Conservation (phyloP, 2,888 invertebrate species). For the Patella ulyssiponensis region DNA sequence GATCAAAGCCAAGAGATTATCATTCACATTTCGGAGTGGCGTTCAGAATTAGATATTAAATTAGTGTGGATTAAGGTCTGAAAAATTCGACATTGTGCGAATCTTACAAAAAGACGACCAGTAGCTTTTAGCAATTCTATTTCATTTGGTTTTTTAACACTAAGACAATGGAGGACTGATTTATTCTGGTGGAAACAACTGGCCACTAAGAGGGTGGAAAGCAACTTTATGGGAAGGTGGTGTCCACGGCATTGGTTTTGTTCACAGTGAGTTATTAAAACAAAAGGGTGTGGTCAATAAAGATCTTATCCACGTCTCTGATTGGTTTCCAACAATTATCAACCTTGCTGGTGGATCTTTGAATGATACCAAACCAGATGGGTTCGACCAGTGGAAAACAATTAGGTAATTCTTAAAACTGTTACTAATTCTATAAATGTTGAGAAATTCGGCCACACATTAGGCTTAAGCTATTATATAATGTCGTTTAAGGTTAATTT, state of each 20-base stretch:
- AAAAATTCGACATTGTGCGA: too few relatives aligned
- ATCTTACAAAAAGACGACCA: too few relatives aligned
- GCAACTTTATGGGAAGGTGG: conserved; percentile 70
- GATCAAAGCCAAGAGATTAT: too few relatives aligned
- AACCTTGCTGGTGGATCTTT: conserved; percentile 57
- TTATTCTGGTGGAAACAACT: conserved; percentile 67
- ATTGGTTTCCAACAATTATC: conserved; percentile 69
- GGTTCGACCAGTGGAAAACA: conserved; percentile 45
- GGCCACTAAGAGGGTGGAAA: conserved; percentile 69
- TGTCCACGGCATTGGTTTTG: conserved; percentile 67
- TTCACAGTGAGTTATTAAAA: conserved; percentile 52
- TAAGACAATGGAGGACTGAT: conserved; percentile 74
- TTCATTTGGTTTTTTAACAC: conserved; percentile 15
- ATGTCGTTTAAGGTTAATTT: too few relatives aligned
- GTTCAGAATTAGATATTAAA: too few relatives aligned
- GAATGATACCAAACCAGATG: conserved; percentile 55
- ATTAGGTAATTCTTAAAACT: conserved; percentile 32
- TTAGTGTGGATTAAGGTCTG: too few relatives aligned
- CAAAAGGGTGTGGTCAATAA: conserved; percentile 33
- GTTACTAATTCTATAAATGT: too few relatives aligned
- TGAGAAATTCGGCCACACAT: too few relatives aligned
- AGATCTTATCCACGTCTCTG: conserved; percentile 68
- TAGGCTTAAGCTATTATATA: too few relatives aligned
- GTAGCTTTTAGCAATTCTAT: too few relatives aligned
- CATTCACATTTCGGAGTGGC: too few relatives aligned